Evolutionary conservation across 2,888 invertebrate genomes (phyloP).

Genomic region (Megaustenia siamemsis): DNA sequence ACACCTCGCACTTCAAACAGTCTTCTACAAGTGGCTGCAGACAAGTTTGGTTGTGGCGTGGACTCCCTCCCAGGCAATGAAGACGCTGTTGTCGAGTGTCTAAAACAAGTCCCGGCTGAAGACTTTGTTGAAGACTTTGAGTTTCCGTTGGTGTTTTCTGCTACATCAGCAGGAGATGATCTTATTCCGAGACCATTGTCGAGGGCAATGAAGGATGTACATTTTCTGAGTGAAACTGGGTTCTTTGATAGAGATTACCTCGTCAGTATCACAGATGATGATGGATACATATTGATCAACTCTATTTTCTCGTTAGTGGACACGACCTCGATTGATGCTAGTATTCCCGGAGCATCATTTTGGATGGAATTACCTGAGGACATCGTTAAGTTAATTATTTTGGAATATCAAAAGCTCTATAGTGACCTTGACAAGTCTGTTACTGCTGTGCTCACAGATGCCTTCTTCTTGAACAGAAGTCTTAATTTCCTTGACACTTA

Average conservation of each 20-base stretch:
- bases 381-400: not conserved
- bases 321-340: not conserved
- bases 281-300: not conserved
- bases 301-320: not conserved
- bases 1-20: not conserved
- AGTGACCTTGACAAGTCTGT: not conserved
- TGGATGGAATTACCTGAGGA: not conserved
- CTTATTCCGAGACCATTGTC: not conserved
- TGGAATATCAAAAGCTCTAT: not conserved
- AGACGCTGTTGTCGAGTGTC: not conserved
- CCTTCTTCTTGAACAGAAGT: not conserved
- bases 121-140: not conserved
- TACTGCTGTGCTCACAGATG: not conserved
- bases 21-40: not conserved
- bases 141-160: not conserved
- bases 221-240: not conserved
- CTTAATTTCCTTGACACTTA: not conserved
- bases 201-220: not conserved
- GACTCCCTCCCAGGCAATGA: too few species aligned
- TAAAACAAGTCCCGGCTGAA: not conserved
- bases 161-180: not conserved
- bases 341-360: too few species aligned
- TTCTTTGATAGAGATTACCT: not conserved
- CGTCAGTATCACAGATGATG: not conserved
- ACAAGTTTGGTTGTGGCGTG: not conserved